phyloP scores from a whole-genome alignment of 2,888 invertebrate species.

The Cetonia aurata region DNA sequence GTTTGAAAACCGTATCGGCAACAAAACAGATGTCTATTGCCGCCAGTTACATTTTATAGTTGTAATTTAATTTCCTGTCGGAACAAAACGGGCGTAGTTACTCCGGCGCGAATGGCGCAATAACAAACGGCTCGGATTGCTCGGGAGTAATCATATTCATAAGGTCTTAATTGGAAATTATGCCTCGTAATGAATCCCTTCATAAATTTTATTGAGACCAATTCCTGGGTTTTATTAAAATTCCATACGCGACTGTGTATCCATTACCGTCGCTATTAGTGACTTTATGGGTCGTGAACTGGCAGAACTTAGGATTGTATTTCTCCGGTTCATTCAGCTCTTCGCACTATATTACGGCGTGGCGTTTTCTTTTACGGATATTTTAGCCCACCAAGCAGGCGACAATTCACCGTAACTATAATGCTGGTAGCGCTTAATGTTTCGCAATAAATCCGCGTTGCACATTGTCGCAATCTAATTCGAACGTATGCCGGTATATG shows the following conservation, averaged over 20 bases:
- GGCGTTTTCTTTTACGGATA: slow-evolving; percentile 33
- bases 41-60: too few species aligned
- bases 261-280: slow-evolving; percentile 55
- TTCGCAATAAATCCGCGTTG: slow-evolving; percentile 24
- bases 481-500: not conserved
- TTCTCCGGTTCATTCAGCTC: slow-evolving; percentile 36
- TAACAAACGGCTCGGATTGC: slow-evolving; percentile 16
- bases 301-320: slow-evolving; percentile 45
- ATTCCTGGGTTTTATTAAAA: slow-evolving; percentile 43
- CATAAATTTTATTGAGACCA: slow-evolving; percentile 41
- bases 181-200: slow-evolving; percentile 37
- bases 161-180: slow-evolving; percentile 43
- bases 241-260: slow-evolving; percentile 43
- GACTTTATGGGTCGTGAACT: slow-evolving; percentile 56
- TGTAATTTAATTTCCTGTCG: not conserved
- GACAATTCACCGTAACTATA: slow-evolving; percentile 26
- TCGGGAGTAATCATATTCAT: slow-evolving; percentile 41
- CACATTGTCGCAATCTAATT: slow-evolving; percentile 10
- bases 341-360: slow-evolving; percentile 33
- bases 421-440: slow-evolving; percentile 18
- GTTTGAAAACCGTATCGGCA: too few species aligned
- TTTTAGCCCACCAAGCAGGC: slow-evolving; percentile 19
- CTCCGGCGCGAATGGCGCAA: not conserved
- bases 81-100: not conserved
- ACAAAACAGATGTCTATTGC: too few species aligned